phyloP scores from a whole-genome alignment of 2,888 invertebrate genomes.

The Tenthredo amoena region DNA sequence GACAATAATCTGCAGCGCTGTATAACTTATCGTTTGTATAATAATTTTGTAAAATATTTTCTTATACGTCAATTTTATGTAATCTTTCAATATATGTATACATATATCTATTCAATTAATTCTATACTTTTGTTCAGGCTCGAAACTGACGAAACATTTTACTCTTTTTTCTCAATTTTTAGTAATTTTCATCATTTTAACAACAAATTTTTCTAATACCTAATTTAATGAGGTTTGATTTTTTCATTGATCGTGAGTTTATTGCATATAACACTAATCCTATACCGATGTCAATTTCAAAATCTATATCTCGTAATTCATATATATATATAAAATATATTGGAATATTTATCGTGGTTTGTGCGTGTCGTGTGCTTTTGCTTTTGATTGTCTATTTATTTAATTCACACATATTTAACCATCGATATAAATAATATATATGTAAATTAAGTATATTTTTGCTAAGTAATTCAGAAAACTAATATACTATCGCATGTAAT shows the following conservation, averaged over 20 bases:
- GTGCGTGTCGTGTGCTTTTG: constrained; percentile 24
- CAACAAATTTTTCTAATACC: background rate
- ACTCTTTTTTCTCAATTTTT: background rate
- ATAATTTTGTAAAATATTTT: constrained; percentile 19
- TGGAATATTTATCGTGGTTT: constrained; percentile 15
- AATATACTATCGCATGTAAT: background rate
- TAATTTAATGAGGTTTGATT: background rate
- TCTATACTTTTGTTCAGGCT: background rate
- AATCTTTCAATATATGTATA: background rate
- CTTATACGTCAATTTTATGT: background rate
- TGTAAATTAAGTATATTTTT: constrained; percentile 21
- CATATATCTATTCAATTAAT: background rate
- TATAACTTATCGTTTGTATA: background rate
- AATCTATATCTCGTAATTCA: background rate
- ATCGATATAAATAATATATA: background rate
- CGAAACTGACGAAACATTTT: background rate
- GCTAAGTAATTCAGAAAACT: constrained; percentile 15
- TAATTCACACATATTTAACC: background rate
- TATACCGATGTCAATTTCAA: constrained; percentile 1
- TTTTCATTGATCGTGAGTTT: background rate
- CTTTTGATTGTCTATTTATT: constrained; percentile 20
- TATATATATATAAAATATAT: background rate
- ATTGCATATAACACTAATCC: background rate
- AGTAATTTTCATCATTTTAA: background rate
- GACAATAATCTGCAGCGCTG: constrained; percentile 22